Percentiles rank a stretch among this genome's conserved stretches.
phyloP scores from a whole-genome alignment of 2,888 invertebrate species.

The Hybos culiciformis region DNA sequence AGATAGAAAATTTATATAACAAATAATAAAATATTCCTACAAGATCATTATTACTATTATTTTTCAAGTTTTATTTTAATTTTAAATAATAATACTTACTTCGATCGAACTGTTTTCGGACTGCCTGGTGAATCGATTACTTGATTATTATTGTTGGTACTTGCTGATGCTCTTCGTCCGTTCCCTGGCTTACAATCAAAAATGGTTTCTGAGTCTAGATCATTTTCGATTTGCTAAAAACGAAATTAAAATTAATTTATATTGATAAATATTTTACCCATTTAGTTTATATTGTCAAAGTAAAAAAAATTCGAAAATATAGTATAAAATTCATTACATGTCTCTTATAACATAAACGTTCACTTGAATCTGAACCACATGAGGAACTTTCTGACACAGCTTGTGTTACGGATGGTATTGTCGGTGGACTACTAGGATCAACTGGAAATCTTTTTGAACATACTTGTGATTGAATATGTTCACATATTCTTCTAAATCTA shows the following conservation, averaged over 20 bases:
- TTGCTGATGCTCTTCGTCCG: conserved; percentile 33
- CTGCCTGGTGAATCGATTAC: conserved; percentile 30
- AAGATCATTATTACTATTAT: too few relatives aligned
- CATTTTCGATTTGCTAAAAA: conserved; percentile 31
- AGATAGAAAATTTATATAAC: too few relatives aligned
- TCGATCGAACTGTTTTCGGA: conserved; percentile 35
- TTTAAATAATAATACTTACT: conserved; percentile 22
- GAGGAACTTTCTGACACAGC: conserved; percentile 38
- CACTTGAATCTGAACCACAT: conserved; percentile 36
- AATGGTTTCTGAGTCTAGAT: conserved; percentile 33
- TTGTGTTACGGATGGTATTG: conserved; percentile 32
- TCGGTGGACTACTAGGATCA: conserved; percentile 34
- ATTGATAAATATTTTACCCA: too few relatives aligned
- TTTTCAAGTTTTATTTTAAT: too few relatives aligned
- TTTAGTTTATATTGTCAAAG: too few relatives aligned
- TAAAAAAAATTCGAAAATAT: neutral
- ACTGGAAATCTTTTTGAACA: conserved; percentile 41
- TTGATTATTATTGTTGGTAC: conserved; percentile 35
- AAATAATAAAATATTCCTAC: too few relatives aligned
- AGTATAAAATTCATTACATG: conserved; percentile 21
- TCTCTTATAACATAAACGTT: conserved; percentile 34
- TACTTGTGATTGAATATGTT: conserved; percentile 85
- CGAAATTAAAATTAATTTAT: conserved; percentile 5
- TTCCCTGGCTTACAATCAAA: conserved; percentile 34
- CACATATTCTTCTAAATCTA: conserved; percentile 88